Conservation (phyloP, 2,113 vertebrate genomes). For the Odocoileus hemionus region DNA sequence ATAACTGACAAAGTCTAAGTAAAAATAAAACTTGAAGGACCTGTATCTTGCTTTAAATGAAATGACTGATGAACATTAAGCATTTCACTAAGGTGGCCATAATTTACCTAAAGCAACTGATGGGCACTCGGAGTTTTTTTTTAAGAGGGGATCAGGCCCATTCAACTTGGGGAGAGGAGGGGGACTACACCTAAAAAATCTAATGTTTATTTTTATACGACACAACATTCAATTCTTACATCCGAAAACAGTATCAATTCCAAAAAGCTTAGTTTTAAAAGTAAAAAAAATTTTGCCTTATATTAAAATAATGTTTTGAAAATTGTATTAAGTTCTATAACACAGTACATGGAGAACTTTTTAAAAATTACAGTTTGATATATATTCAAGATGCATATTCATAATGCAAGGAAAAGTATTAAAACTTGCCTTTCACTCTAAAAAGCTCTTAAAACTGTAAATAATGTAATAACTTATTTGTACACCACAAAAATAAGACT, state of each 20-base stretch:
- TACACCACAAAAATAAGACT: conserved; percentile 54
- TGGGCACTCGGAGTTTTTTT: not conserved
- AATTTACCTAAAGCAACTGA: conserved; percentile 38
- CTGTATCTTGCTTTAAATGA: not conserved
- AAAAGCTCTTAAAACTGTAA: conserved; percentile 19
- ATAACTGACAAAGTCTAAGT: conserved; percentile 48
- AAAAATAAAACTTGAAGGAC: not conserved
- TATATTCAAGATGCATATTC: conserved; percentile 31
- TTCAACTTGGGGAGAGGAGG: not conserved
- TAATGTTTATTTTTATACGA: conserved; percentile 31
- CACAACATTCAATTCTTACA: conserved; percentile 43
- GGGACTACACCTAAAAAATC: conserved; percentile 5
- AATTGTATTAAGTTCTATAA: conserved; percentile 52
- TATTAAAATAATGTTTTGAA: conserved; percentile 20
- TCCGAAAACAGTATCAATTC: conserved; percentile 7
- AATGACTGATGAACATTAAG: not conserved
- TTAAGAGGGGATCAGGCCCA: not conserved
- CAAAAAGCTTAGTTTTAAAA: conserved; percentile 40
- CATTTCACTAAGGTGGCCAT: not conserved
- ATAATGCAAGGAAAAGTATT: conserved; percentile 35
- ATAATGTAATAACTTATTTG: conserved; percentile 29
- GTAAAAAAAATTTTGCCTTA: conserved; percentile 19
- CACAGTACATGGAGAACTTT: not conserved
- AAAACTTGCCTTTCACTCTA: conserved; percentile 32
- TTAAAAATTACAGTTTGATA: conserved; percentile 57